phyloP scores from a whole-genome alignment of 2,888 invertebrate genomes.

The Pherbina coryleti region DNA sequence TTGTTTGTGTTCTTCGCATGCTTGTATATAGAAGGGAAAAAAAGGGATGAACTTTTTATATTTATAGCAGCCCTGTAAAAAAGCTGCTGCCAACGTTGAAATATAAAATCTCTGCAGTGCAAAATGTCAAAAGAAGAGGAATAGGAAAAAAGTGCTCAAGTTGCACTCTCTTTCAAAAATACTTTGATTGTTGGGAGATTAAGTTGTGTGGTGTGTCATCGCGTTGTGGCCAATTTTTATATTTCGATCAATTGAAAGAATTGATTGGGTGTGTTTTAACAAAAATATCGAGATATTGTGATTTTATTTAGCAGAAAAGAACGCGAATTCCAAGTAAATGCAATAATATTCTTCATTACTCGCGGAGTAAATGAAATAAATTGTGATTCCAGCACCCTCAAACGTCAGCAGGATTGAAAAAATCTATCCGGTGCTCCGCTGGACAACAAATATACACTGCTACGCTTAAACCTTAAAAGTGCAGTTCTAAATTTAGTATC shows the following conservation, averaged over 20 bases:
- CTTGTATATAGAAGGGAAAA: too few species aligned
- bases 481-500: neutral
- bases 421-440: conserved; percentile 27
- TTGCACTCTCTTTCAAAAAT: conserved; percentile 17
- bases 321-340: neutral
- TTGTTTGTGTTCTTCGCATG: too few species aligned
- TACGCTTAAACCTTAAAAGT: conserved; percentile 9
- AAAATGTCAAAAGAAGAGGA: neutral
- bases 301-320: neutral
- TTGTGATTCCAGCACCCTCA: neutral
- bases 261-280: neutral
- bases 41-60: neutral
- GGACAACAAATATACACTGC: conserved; percentile 18
- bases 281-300: neutral
- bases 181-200: conserved; percentile 28
- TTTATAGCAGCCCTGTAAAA: neutral
- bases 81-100: neutral
- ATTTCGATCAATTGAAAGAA: conserved; percentile 12
- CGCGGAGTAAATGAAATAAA: neutral
- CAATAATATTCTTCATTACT: neutral
- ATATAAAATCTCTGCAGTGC: neutral
- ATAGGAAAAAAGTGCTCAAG: conserved; percentile 13
- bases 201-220: neutral
- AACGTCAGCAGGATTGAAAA: neutral
- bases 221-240: neutral